phyloP scores from a whole-genome alignment of 2,888 invertebrate genomes.

The Perizoma affinitatum region DNA sequence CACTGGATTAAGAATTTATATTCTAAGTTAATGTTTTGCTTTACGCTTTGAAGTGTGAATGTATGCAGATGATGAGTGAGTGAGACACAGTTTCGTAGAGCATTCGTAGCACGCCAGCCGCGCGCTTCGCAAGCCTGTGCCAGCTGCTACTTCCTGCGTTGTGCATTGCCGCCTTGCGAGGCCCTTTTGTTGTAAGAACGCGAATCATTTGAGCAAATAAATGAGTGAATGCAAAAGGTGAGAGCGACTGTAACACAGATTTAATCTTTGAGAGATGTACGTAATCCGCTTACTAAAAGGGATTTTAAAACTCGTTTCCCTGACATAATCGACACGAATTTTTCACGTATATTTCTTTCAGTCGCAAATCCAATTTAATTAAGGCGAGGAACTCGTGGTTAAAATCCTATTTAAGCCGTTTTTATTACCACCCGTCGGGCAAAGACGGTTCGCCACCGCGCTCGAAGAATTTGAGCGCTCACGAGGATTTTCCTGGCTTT shows the following conservation, averaged over 20 bases:
- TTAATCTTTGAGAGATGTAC: constrained; percentile 60
- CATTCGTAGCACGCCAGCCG: constrained; percentile 30
- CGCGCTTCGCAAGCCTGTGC: constrained; percentile 25
- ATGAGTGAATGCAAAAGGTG: constrained; percentile 43
- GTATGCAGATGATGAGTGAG: constrained; percentile 37
- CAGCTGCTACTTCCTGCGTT: constrained; percentile 71
- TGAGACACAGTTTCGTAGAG: constrained; percentile 36
- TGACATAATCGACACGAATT: constrained; percentile 81
- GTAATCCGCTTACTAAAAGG: constrained; percentile 71
- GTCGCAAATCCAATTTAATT: constrained; percentile 84
- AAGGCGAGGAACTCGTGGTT: constrained; percentile 83
- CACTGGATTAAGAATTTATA: constrained; percentile 30
- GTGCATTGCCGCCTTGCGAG: constrained; percentile 25
- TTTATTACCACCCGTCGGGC: constrained; percentile 83
- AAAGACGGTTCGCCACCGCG: constrained; percentile 79
- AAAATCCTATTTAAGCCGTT: constrained; percentile 84
- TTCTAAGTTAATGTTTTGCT: constrained; percentile 22
- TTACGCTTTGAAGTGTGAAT: constrained; percentile 27
- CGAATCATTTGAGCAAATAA: constrained; percentile 42
- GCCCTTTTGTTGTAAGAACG: constrained; percentile 42
- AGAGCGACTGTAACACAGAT: constrained; percentile 49
- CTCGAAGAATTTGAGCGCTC: constrained; percentile 78
- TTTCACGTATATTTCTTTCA: constrained; percentile 82
- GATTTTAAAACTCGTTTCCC: constrained; percentile 73
- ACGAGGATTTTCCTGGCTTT: constrained; percentile 76